Evolutionary conservation across 2,888 invertebrate genomes (phyloP).

Genomic region (Microctonus aethiopoides): DNA sequence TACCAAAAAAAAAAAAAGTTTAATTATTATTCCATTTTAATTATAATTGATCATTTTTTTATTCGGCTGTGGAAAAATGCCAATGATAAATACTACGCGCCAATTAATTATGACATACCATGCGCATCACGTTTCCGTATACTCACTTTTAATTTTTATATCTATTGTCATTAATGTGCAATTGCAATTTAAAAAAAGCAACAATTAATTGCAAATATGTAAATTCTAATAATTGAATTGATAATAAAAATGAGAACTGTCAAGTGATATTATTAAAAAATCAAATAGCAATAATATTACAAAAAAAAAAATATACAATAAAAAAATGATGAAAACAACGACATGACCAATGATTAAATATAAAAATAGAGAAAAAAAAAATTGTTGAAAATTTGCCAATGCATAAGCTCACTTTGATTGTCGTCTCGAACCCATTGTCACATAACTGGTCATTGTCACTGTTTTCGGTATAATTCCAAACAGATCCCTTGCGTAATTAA

Average conservation of each 20-base stretch:
- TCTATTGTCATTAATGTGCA: background rate
- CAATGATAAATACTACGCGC: background rate
- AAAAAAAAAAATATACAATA: too few species aligned
- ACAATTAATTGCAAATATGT: background rate
- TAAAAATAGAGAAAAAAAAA: background rate
- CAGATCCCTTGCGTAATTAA: constrained; percentile 15
- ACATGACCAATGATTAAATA: background rate
- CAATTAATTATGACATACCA: background rate
- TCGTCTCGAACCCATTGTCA: constrained; percentile 62
- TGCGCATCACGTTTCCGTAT: background rate
- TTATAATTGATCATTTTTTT: background rate
- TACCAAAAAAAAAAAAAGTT: constrained; percentile 20
- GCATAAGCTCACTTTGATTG: constrained; percentile 67
- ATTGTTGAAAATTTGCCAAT: constrained; percentile 1
- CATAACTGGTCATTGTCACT: constrained; percentile 63
- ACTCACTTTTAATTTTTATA: background rate
- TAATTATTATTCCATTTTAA: background rate
- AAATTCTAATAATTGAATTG: too few species aligned
- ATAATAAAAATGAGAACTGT: too few species aligned
- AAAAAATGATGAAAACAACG: too few species aligned
- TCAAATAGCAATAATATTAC: too few species aligned
- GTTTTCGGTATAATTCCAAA: constrained; percentile 1
- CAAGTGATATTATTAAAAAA: too few species aligned
- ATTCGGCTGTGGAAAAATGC: background rate
- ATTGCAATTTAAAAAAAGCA: background rate